Base-by-base conservation (phyloP, 1,140 invertebrate genomes). In the Drosophila sucinea region DNA sequence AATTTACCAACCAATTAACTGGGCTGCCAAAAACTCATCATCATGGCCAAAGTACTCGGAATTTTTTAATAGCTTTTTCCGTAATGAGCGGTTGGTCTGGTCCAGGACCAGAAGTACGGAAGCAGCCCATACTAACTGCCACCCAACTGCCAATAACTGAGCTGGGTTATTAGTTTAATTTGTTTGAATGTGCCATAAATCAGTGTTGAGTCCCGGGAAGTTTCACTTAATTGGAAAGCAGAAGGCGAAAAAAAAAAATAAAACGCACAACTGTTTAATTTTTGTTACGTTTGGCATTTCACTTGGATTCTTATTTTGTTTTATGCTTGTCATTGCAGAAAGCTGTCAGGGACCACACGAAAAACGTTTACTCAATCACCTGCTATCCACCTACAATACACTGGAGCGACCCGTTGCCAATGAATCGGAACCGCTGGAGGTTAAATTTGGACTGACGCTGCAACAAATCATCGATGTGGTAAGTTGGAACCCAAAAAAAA, bases 381-480 rank as follows among this genome's bases (percentile, higher is more conserved):
- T 99, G 79, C 95, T 96, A 82, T 97, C 97, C 92, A 96, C 97
- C 83, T 99, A 99, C 94, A 99, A 99, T 93, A 96, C 96, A 67
- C 94, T 99, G 86, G 98, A 99, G 93, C 94, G 99, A 92, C 99
- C 98, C 23, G 98, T 99, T 25, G 95, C 96, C 77, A 98, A 99
- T 92, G 98, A 99, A 94, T 97, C 97, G 65, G 96, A 98, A 84
- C 96, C 98, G 10, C 94, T 99, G 44, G 95, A 97, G 92, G 97
- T 99, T 65, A 97, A 95, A 89, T 98, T 99, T 92, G 98, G 98
- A 77, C 95, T 99, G 82, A 98, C 98, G 60, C 93, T 99, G 71
- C 98, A 99, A 93, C 99, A 99, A 94, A 99, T 99, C 87, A 99
- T 99, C 91, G 98, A 99, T 93, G 98, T 99, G 96, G 98, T 99